Conservation (phyloP, 2,113 vertebrate genomes). For the Corvus moneduloides region DNA sequence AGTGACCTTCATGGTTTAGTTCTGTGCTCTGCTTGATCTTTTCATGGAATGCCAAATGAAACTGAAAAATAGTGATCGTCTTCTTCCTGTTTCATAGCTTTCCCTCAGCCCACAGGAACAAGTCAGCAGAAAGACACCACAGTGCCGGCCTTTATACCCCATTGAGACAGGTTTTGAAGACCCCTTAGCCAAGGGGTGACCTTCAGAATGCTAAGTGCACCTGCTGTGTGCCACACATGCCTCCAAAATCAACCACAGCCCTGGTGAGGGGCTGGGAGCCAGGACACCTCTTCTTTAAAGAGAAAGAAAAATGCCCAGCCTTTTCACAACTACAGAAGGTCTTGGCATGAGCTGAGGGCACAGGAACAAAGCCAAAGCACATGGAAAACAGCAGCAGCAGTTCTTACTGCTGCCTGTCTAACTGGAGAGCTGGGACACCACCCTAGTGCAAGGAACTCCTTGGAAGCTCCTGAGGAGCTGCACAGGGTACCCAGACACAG, state of each 20-base stretch:
- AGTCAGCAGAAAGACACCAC: neutral
- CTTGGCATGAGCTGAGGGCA: conserved; percentile 36
- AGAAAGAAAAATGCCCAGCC: conserved; percentile 27
- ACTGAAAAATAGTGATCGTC: neutral
- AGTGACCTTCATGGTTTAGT: neutral
- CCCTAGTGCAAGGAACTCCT: neutral
- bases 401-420: neutral
- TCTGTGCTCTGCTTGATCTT: neutral
- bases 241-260: neutral
- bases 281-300: conserved; percentile 27
- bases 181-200: neutral
- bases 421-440: neutral
- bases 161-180: neutral
- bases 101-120: neutral
- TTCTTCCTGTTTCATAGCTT: neutral
- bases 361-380: conserved; percentile 56
- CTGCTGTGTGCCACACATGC: neutral
- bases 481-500: neutral
- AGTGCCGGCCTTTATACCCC: neutral
- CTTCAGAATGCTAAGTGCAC: neutral
- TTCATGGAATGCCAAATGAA: neutral
- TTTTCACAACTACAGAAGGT: conserved; percentile 27
- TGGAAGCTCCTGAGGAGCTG: neutral
- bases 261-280: neutral
- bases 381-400: conserved; percentile 38